Evolutionary conservation across 2,888 invertebrate species (phyloP).

Genomic region (Pteria penguin): DNA sequence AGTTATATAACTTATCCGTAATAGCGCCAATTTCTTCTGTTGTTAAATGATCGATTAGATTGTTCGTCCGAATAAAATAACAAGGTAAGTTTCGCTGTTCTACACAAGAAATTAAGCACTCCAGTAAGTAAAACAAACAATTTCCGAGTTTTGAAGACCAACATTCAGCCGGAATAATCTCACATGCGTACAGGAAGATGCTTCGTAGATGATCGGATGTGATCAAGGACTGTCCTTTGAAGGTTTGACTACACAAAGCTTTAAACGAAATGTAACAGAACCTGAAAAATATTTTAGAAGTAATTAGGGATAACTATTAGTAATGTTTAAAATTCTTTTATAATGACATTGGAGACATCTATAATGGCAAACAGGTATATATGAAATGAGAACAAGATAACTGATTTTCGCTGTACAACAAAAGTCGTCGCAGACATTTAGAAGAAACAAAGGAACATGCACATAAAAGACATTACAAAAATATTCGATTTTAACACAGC

Average conservation of each 20-base stretch:
- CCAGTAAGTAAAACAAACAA: conserved; percentile 50
- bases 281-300: conserved; percentile 7
- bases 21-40: conserved; percentile 27
- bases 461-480: too few species aligned
- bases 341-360: too few species aligned
- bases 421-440: too few species aligned
- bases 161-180: conserved; percentile 43
- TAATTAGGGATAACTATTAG: neutral
- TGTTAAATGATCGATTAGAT: conserved; percentile 40
- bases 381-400: too few species aligned
- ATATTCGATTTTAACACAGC: too few species aligned
- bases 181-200: conserved; percentile 55
- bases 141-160: conserved; percentile 39
- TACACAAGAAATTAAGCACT: conserved; percentile 34
- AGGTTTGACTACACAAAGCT: conserved; percentile 38
- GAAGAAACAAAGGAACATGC: too few species aligned
- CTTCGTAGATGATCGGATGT: conserved; percentile 40
- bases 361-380: too few species aligned
- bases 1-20: conserved; percentile 7
- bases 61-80: conserved; percentile 47
- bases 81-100: conserved; percentile 33
- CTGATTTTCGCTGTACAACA: too few species aligned
- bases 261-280: conserved; percentile 46
- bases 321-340: too few species aligned
- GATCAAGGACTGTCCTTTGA: conserved; percentile 26